Evolutionary conservation across 2,797 vertebrate species (phyloP).

Genomic region (Platalea minor): DNA sequence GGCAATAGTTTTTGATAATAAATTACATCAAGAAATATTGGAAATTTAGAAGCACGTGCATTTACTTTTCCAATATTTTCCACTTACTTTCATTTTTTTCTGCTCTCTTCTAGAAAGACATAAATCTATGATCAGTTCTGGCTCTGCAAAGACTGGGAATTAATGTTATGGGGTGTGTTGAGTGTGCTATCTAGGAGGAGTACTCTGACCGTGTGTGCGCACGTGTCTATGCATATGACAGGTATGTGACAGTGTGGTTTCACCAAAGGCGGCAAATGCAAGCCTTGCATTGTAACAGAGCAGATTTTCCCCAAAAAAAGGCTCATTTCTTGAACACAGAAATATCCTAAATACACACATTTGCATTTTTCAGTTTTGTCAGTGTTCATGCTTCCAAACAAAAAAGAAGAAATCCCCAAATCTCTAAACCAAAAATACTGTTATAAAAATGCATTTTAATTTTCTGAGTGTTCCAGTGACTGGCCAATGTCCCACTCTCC

Average conservation of each 20-base stretch:
- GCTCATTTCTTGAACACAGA: not conserved
- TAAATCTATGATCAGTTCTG: not conserved
- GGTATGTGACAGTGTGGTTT: not conserved
- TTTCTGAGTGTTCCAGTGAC: not conserved
- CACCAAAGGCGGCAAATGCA: not conserved
- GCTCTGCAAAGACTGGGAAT: not conserved
- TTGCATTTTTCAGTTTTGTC: not conserved
- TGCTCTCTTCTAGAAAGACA: not conserved
- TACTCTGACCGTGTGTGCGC: not conserved
- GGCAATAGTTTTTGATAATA: not conserved
- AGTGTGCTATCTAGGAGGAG: not conserved
- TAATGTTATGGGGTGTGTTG: not conserved
- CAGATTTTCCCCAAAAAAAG: not conserved
- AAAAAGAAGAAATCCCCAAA: not conserved
- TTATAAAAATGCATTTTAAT: not conserved
- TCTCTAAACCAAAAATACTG: not conserved
- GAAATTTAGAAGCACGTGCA: not conserved
- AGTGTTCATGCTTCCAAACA: not conserved
- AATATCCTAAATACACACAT: not conserved
- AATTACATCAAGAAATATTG: not conserved
- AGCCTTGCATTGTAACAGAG: not conserved
- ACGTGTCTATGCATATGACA: rapidly evolving
- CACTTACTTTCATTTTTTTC: not conserved
- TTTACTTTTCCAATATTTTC: not conserved
- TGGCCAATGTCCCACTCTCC: not conserved